Conservation (phyloP, 2,888 invertebrate genomes). For the Idaea biselata region DNA sequence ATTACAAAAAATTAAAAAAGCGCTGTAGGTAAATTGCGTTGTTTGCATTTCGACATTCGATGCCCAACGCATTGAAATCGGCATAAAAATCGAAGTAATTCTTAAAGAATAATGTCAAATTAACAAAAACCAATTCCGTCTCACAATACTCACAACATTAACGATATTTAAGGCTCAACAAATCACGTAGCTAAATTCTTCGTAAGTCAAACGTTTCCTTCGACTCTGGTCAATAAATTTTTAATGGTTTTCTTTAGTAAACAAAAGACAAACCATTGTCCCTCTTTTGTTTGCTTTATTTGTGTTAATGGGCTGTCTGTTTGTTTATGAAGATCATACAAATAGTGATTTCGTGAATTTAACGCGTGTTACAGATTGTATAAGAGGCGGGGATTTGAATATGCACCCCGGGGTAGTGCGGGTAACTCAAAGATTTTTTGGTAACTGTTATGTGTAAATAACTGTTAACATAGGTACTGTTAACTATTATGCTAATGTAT, state of each 20-base stretch:
- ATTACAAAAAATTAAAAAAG: conserved; percentile 11
- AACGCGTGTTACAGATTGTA: conserved; percentile 51
- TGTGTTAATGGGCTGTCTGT: conserved; percentile 58
- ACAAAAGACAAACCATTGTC: conserved; percentile 60
- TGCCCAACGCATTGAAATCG: conserved; percentile 7
- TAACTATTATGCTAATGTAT: too few species aligned
- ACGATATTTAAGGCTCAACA: conserved; percentile 31
- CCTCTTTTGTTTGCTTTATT: conserved; percentile 52
- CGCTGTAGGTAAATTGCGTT: conserved; percentile 24
- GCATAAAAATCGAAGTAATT: background rate
- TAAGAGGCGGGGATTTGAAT: background rate
- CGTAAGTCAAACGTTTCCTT: conserved; percentile 51
- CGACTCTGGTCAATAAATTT: conserved; percentile 52
- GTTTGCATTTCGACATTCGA: conserved; percentile 21
- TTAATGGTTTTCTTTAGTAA: conserved; percentile 69
- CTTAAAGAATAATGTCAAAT: background rate
- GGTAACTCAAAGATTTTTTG: background rate
- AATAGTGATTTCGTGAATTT: conserved; percentile 66
- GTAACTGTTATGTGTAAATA: background rate
- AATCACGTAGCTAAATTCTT: conserved; percentile 45
- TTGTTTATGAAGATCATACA: conserved; percentile 52
- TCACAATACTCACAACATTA: conserved; percentile 35
- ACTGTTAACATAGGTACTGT: background rate
- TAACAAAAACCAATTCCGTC: conserved; percentile 32
- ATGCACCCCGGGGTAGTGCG: conserved; percentile 40